Evolutionary conservation across 2,113 vertebrate species (phyloP), one percentile per base, ranked within the genome.

Genomic region (Cavia aperea): DNA sequence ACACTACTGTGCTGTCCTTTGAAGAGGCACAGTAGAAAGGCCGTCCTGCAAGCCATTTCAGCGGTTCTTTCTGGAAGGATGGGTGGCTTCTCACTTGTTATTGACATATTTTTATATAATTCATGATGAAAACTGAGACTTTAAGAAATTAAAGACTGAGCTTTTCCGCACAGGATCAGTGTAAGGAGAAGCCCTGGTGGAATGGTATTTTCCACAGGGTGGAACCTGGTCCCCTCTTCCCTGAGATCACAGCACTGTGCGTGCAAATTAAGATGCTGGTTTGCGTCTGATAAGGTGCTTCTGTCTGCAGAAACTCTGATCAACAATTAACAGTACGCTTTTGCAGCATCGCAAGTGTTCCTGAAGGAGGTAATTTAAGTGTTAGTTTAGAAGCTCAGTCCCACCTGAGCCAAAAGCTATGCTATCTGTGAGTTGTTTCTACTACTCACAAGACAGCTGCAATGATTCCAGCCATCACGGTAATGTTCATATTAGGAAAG

Each of bases 331-430:
- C 12, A 84, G 33, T 7, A 19, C 16, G 7, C n/a, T 5, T 43
- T 58, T 60, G 24, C 39, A 0, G 0, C 4, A 63, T 10, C 49
- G 13, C 66, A 63, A 63, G 33, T 2, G 10, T 6, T 31, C 43
- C 11, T 31, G 49, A 43, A 83, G 39, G 60, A 23, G 31, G 10
- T 29, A 7, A 60, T 49, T 14, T 60, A 54, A 7, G 19, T 2
- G 8, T 5, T 3, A 31, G 19, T 46, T 79, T 5, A 26, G 60
- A 56, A 66, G 14, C 13, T 92, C 51, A n/a, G 39, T 33, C 2
- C 31, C 10, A 5, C 36, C 60, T 78, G 10, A 24, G 0, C 39
- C 39, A 39, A 39, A 39, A 39, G 39, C 39, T 39, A 39, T 39
- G n/a, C 23, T 15, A 46, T 68, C 49, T 70, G 31, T 36, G 23